Evolutionary conservation across 2,888 invertebrate genomes (phyloP).

Genomic region (Pachymerium ferrugineum): DNA sequence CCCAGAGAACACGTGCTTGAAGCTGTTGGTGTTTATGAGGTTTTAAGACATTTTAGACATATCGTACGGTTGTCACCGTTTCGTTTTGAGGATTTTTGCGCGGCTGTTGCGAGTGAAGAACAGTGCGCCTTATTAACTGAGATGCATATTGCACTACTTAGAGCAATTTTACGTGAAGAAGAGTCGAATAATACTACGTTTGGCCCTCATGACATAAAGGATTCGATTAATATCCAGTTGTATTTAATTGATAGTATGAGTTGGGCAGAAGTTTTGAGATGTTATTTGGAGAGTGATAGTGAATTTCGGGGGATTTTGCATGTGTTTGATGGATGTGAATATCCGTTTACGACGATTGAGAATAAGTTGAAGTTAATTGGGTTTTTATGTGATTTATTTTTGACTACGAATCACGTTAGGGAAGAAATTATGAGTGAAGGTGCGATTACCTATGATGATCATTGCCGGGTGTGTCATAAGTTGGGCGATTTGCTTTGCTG

Average conservation of each 20-base stretch:
- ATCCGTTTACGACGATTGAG: conserved; percentile 78
- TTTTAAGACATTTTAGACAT: conserved; percentile 78
- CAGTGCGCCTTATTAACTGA: conserved; percentile 87
- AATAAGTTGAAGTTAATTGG: conserved; percentile 75
- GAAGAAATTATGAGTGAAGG: conserved; percentile 93
- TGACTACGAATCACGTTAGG: conserved; percentile 84
- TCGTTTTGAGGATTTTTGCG: conserved; percentile 94
- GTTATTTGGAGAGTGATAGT: conserved; percentile 83
- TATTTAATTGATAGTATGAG: conserved; percentile 92
- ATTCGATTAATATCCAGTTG: conserved; percentile 88
- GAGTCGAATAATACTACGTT: conserved; percentile 92
- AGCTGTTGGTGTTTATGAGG: conserved; percentile 88
- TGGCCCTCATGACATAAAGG: conserved; percentile 94
- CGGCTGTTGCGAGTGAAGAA: conserved; percentile 83
- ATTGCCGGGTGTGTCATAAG: conserved; percentile 84
- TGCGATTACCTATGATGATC: conserved; percentile 81
- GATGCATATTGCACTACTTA: conserved; percentile 87
- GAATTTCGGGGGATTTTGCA: conserved; percentile 46
- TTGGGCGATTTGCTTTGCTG: conserved; percentile 93
- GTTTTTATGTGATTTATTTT: conserved; percentile 89
- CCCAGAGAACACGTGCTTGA: conserved; percentile 70
- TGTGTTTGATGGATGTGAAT: conserved; percentile 40
- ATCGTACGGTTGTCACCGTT: conserved; percentile 86
- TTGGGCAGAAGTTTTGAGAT: conserved; percentile 87
- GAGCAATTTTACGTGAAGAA: conserved; percentile 84